Evolutionary conservation across 2,888 invertebrate species (phyloP), one percentile per base, ranked within the genome.

Genomic region (Thymelicus acteon): DNA sequence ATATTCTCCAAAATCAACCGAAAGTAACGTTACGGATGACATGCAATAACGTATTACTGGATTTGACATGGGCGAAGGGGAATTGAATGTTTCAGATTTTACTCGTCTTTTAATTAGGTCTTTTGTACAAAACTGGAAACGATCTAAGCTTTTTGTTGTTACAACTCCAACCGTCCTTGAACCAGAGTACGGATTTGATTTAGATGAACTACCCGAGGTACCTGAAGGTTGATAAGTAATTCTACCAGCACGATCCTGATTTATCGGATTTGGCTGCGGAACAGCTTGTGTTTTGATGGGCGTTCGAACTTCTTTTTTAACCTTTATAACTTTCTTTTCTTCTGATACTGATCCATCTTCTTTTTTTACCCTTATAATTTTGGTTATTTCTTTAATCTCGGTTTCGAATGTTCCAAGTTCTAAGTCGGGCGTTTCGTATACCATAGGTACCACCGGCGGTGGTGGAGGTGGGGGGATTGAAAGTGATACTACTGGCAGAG

Each of bases 341-440:
- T 84, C 83, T 44, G 64, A 77, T 2, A 85, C 72, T 0, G 82
- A 79, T 5, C 85, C 86, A 65, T 86, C 84, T 68, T 80, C 77
- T 54, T 82, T 82, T 75, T 74, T 79, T 3, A 76, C 75, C 71
- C 83, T 78, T 7, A 80, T 65, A 24, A 83, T 79, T 78, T 80
- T 82, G 2, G 78, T 81, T 7, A 83, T 81, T 78, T 83, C 77
- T 75, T 84, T 76, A 24, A 82, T 74, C 67, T 85, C 83, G 6
- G 79, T 80, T 73, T 78, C 79, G 70, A 81, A 79, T 6, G 75
- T 76, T 5, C 81, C 83, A 49, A 84, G 71, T 48, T 80, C 79
- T 70, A 79, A 73, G 70, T 81, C 75, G 31, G 66, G 39, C 15
- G 67, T 40, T 63, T 73, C 72, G 7, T 52, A 52, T n/a, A 57